These are phyloP conservation scores for Empidonax alnorum DNA, from an alignment of 2,113 vertebrate species.

Conservation along the genomic window DNA sequence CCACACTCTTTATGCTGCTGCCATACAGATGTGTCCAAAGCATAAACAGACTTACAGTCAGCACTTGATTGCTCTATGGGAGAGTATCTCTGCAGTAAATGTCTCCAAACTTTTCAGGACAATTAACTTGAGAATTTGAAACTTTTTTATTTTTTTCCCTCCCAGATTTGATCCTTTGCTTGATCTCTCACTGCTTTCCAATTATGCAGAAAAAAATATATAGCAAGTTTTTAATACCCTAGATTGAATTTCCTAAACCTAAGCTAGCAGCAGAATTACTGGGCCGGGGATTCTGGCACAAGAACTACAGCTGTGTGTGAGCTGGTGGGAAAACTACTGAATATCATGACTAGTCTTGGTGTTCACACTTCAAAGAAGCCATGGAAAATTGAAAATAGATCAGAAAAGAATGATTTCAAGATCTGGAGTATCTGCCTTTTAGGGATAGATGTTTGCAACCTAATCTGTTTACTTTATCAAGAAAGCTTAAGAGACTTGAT, in stretches of 20 bases:
- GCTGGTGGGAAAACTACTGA: slow-evolving; percentile 70
- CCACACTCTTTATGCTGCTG: slow-evolving; percentile 71
- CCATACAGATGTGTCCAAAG: slow-evolving; percentile 72
- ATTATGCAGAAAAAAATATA: slow-evolving; percentile 61
- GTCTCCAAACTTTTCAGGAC: slow-evolving; percentile 54
- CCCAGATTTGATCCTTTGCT: slow-evolving; percentile 16
- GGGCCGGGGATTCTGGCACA: slow-evolving; percentile 55
- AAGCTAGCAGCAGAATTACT: slow-evolving; percentile 45
- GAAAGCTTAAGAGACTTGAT: slow-evolving; percentile 16
- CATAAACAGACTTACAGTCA: slow-evolving; percentile 66
- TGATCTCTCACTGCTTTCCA: slow-evolving; percentile 59
- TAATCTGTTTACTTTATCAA: slow-evolving; percentile 39
- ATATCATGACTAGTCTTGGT: slow-evolving; percentile 53
- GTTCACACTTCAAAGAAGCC: slow-evolving; percentile 61
- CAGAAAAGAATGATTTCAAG: slow-evolving; percentile 62
- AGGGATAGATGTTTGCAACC: background rate
- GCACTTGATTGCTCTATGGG: slow-evolving; percentile 53
- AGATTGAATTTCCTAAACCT: slow-evolving; percentile 65
- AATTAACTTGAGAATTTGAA: slow-evolving; percentile 57
- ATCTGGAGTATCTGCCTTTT: slow-evolving; percentile 32
- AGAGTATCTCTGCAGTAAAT: slow-evolving; percentile 45
- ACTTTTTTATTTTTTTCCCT: background rate
- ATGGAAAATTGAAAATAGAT: slow-evolving; percentile 66
- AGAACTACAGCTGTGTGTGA: slow-evolving; percentile 65
- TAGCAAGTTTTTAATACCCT: slow-evolving; percentile 51